Conservation (phyloP, 2,113 vertebrate genomes). For the Lasiurus borealis region DNA sequence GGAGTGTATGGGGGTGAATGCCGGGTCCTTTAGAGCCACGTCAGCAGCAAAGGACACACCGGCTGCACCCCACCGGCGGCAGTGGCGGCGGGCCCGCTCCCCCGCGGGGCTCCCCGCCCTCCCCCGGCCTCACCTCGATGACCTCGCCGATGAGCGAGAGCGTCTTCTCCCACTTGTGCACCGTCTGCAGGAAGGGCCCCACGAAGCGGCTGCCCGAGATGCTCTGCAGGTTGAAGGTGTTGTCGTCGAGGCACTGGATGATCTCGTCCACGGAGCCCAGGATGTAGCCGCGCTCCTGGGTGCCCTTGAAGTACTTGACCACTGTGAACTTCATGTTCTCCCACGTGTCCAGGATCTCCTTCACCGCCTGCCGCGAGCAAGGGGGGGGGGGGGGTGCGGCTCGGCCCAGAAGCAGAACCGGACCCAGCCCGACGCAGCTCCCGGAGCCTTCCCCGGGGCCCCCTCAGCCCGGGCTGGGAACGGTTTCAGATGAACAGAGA, state of each 20-base stretch:
- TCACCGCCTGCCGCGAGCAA: conserved; percentile 89
- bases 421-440: not conserved
- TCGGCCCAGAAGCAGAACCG: no score
- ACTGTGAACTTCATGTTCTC: conserved; percentile 94
- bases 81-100: no score
- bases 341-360: conserved; percentile 95
- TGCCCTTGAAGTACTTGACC: conserved; percentile 92
- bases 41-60: no score
- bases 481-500: not conserved
- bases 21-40: no score
- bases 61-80: no score
- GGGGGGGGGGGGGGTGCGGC: not conserved
- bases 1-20: no score
- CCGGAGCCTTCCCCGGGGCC: not conserved
- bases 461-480: no score
- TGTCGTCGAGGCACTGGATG: conserved; percentile 94
- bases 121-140: conserved; percentile 90
- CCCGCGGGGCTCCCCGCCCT: no score
- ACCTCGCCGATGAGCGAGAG: conserved; percentile 96
- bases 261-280: conserved; percentile 94
- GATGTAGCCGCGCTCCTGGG: conserved; percentile 92
- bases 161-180: conserved; percentile 95
- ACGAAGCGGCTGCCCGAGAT: conserved; percentile 95
- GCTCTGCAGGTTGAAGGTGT: conserved; percentile 94
- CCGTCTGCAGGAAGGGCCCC: conserved; percentile 92